Percentiles rank a stretch among this genome's conserved stretches.
Evolutionary conservation across 2,113 vertebrate genomes (phyloP).

Genomic region (Cepphus grylle): DNA sequence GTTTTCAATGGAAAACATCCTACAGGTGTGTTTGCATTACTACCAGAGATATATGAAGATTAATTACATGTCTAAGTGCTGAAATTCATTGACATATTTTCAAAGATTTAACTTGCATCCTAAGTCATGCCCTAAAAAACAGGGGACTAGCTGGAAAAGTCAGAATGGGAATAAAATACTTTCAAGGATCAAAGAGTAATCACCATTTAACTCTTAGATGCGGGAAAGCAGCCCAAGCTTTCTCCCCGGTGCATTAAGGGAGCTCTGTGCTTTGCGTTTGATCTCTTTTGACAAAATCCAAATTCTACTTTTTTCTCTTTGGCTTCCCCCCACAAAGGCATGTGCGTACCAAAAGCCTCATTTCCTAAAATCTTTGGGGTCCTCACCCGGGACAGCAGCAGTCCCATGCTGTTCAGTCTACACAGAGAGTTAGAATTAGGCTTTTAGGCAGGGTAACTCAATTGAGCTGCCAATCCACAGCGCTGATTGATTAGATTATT

Average conservation of each 20-base stretch:
- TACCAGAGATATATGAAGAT: constrained; percentile 71
- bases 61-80: constrained; percentile 60
- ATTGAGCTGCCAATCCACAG: not conserved
- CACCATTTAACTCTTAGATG: not conserved
- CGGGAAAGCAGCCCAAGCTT: not conserved
- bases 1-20: constrained; percentile 69
- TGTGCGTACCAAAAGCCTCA: not conserved
- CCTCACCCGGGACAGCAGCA: not conserved
- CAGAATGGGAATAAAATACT: not conserved
- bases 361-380: not conserved
- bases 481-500: not conserved
- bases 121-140: constrained; percentile 2
- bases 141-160: not conserved
- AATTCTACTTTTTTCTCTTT: not conserved
- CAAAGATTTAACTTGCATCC: constrained; percentile 65
- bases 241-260: not conserved
- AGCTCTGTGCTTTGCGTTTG: not conserved
- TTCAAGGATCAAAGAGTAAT: not conserved
- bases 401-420: not conserved
- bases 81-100: constrained; percentile 68
- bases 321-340: accelerated
- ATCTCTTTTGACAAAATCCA: not conserved
- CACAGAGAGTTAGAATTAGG: not conserved
- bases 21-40: constrained; percentile 75
- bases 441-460: not conserved